phyloP scores from a whole-genome alignment of 2,888 invertebrate genomes.

The Anorthoa munda region DNA sequence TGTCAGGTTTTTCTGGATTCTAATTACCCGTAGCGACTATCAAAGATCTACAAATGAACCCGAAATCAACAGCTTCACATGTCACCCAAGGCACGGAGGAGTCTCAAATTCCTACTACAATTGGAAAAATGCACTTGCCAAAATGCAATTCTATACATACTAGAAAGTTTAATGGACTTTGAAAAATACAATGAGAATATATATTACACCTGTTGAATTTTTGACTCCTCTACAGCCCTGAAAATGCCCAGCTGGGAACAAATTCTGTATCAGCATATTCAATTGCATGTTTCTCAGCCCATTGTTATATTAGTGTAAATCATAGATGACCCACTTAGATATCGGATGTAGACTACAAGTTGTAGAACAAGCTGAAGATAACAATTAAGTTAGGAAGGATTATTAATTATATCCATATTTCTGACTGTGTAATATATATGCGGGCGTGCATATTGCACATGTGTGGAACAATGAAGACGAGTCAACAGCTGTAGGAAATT shows the following conservation, averaged over 20 bases:
- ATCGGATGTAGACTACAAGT: constrained; percentile 24
- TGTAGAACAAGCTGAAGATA: constrained; percentile 39
- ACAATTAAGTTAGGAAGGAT: constrained; percentile 34
- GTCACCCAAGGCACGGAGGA: no score
- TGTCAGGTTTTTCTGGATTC: no score
- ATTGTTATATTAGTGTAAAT: constrained; percentile 46
- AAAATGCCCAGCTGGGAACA: constrained; percentile 16
- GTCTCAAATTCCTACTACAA: no score
- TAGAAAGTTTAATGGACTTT: neutral
- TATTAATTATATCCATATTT: constrained; percentile 20
- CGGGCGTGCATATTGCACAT: constrained; percentile 33
- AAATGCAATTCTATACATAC: neutral
- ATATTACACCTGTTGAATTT: constrained; percentile 11
- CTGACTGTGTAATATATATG: constrained; percentile 10
- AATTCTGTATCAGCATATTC: constrained; percentile 36
- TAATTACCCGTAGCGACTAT: no score
- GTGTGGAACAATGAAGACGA: constrained; percentile 9
- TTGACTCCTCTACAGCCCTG: neutral
- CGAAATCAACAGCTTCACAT: no score
- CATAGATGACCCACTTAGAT: constrained; percentile 54
- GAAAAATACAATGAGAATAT: neutral
- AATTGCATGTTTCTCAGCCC: constrained; percentile 41
- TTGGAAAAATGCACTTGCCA: no score
- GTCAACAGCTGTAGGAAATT: constrained; percentile 33
- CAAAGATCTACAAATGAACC: no score